Evolutionary conservation across 2,888 invertebrate genomes (phyloP).

Genomic region (Drosophila ustulata): DNA sequence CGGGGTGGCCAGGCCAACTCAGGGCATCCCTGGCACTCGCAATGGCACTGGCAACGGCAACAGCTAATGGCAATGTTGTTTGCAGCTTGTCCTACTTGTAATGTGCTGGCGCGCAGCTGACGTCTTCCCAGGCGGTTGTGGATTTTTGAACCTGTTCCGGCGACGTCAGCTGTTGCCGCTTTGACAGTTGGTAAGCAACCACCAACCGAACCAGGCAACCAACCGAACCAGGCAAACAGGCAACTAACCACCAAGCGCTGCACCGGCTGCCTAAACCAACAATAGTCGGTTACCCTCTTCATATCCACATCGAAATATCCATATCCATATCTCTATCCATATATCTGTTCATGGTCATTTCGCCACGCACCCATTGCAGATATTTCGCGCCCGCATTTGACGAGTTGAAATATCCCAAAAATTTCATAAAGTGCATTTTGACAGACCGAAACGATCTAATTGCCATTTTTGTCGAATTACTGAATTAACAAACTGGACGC

Average conservation of each 20-base stretch:
- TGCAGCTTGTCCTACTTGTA: conserved; percentile 79
- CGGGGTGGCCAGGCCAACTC: conserved; percentile 21
- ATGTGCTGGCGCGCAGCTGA: conserved; percentile 80
- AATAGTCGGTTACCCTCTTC: conserved; percentile 78
- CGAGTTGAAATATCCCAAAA: conserved; percentile 5
- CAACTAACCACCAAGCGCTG: conserved; percentile 71
- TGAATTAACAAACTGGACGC: conserved; percentile 32
- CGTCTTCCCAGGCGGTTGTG: conserved; percentile 68
- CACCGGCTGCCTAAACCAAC: conserved; percentile 81
- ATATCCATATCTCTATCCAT: conserved; percentile 23
- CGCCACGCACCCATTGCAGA: conserved; percentile 80
- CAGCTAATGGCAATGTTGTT: conserved; percentile 77
- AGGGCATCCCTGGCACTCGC: conserved; percentile 18
- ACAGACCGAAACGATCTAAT: conserved; percentile 68
- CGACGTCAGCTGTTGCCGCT: conserved; percentile 66
- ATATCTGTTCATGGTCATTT: conserved; percentile 39
- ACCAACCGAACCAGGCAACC: conserved; percentile 60
- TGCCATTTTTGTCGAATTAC: conserved; percentile 58
- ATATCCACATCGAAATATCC: conserved; percentile 2
- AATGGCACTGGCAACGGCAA: too few relatives aligned
- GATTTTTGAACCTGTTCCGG: conserved; percentile 73
- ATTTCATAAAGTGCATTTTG: conserved; percentile 73
- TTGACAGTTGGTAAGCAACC: conserved; percentile 47
- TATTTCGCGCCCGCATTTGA: conserved; percentile 73
- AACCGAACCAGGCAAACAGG: conserved; percentile 49